phyloP scores from a whole-genome alignment of 2,888 invertebrate genomes.

The Graphium colonna region DNA sequence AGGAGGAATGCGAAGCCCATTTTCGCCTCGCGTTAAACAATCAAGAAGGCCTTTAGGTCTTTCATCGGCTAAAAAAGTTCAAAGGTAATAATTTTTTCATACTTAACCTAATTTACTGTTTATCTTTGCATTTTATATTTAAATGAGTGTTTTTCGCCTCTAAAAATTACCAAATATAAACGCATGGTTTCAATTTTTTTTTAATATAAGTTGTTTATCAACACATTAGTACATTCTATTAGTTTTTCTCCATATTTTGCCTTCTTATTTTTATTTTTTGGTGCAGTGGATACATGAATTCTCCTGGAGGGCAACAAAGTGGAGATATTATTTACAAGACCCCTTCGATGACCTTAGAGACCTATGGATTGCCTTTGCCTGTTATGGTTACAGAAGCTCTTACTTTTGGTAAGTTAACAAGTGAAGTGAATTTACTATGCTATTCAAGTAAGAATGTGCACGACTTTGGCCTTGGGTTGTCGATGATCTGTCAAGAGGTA shows the following conservation, averaged over 20 bases:
- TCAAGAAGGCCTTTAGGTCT: slow-evolving; percentile 56
- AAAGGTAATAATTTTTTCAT: slow-evolving; percentile 44
- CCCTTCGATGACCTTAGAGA: slow-evolving; percentile 86
- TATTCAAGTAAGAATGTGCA: too few relatives aligned
- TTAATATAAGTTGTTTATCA: neutral
- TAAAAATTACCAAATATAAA: too few relatives aligned
- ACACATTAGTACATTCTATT: neutral
- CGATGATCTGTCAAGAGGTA: too few relatives aligned
- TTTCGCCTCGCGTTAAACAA: slow-evolving; percentile 66
- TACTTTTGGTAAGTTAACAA: slow-evolving; percentile 88
- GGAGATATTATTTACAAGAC: slow-evolving; percentile 89
- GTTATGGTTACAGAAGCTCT: slow-evolving; percentile 94
- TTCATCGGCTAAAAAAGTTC: slow-evolving; percentile 57
- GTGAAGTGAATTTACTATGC: too few relatives aligned
- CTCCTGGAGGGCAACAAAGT: slow-evolving; percentile 49
- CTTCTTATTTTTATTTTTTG: neutral
- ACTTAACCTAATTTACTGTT: slow-evolving; percentile 1
- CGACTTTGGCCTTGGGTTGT: too few relatives aligned
- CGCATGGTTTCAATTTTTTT: too few relatives aligned
- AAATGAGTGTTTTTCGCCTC: neutral
- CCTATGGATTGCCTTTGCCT: slow-evolving; percentile 90
- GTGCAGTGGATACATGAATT: slow-evolving; percentile 54
- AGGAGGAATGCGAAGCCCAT: slow-evolving; percentile 65
- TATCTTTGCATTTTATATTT: neutral
- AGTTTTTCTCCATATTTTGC: too few relatives aligned